Evolutionary conservation across 2,113 vertebrate genomes (phyloP).

Genomic region (Pithys albifrons): DNA sequence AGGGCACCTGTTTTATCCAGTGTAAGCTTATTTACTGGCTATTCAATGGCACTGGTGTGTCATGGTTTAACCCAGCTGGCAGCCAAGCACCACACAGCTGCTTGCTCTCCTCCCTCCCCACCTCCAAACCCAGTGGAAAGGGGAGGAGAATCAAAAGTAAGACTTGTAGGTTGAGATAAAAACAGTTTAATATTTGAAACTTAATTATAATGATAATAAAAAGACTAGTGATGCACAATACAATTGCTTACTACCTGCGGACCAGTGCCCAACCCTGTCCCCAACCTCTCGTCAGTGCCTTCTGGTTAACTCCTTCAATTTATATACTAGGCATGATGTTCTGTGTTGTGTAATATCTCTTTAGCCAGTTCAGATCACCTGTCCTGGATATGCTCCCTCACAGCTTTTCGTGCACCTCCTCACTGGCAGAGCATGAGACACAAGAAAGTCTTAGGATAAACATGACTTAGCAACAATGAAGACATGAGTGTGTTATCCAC

Average conservation of each 20-base stretch:
- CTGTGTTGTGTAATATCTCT: background rate
- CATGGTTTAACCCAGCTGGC: background rate
- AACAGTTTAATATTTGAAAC: background rate
- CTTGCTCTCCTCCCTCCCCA: background rate
- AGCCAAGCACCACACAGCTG: background rate
- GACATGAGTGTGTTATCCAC: background rate
- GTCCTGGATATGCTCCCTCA: background rate
- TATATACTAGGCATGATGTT: background rate
- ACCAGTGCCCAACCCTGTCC: background rate
- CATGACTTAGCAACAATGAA: background rate
- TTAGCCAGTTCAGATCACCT: background rate
- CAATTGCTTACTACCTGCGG: background rate
- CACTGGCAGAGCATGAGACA: background rate
- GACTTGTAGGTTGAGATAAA: background rate
- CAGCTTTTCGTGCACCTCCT: background rate
- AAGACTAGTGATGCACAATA: background rate
- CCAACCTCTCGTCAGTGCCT: fast-evolving
- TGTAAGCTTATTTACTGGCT: background rate
- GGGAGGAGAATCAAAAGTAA: background rate
- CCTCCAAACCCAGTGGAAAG: background rate
- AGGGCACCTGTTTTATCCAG: background rate
- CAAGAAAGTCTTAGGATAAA: background rate
- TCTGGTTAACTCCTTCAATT: background rate
- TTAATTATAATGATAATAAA: background rate
- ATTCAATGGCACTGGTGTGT: background rate